phyloP scores from a whole-genome alignment of 2,113 vertebrate species.

The Petromus typicus region DNA sequence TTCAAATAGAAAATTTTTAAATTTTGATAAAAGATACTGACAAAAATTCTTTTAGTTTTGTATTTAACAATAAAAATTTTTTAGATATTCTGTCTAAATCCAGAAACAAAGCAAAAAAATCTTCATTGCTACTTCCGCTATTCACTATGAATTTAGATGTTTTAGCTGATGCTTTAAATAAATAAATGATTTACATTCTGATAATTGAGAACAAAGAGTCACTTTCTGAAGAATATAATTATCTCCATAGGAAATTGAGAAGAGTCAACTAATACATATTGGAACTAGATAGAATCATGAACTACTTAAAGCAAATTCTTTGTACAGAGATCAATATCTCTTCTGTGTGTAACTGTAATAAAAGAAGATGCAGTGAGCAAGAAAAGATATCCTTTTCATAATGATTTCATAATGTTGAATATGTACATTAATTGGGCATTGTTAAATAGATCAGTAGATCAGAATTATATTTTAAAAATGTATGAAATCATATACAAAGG shows the following conservation, averaged over 20 bases:
- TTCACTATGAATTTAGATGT: neutral
- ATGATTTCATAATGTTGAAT: neutral
- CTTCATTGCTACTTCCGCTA: neutral
- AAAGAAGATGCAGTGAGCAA: neutral
- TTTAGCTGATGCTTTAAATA: neutral
- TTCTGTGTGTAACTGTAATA: neutral
- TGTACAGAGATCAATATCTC: neutral
- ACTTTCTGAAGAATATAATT: constrained; percentile 5
- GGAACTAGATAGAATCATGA: neutral
- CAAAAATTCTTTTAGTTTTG: neutral
- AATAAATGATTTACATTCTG: neutral
- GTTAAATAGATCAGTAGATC: neutral
- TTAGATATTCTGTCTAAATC: constrained; percentile 7
- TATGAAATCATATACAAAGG: neutral
- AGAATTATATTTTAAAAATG: neutral
- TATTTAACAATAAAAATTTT: neutral
- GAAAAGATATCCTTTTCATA: neutral
- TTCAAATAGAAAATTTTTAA: neutral
- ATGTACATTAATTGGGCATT: neutral
- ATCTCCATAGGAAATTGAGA: neutral
- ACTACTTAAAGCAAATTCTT: neutral
- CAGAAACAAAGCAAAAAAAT: constrained; percentile 2
- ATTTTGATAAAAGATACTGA: neutral
- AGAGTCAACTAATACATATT: constrained; percentile 7
- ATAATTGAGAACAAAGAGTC: neutral